Evolutionary conservation across 2,113 vertebrate species (phyloP).

Genomic region (Toxotes chatareus): DNA sequence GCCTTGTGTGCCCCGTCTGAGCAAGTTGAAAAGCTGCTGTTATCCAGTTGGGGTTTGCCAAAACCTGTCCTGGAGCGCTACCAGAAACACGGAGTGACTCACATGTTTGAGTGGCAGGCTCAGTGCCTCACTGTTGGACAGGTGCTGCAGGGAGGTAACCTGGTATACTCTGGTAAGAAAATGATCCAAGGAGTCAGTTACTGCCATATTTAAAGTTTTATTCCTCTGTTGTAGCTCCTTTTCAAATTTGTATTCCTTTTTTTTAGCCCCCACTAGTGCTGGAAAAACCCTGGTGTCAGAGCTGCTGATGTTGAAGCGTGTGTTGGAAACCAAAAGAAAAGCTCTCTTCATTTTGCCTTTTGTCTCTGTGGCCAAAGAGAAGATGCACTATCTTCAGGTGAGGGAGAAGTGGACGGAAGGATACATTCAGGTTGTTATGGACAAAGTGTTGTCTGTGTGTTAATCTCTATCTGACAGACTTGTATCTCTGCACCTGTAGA

Average conservation of each 20-base stretch:
- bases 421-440: not conserved
- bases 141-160: conserved; percentile 93
- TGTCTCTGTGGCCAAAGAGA: conserved; percentile 97
- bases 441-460: not conserved
- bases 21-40: conserved; percentile 88
- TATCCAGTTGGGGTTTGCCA: conserved; percentile 95
- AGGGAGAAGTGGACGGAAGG: not conserved
- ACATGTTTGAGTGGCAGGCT: conserved; percentile 98
- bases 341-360: conserved; percentile 96
- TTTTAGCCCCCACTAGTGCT: conserved; percentile 95
- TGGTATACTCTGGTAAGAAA: conserved; percentile 94
- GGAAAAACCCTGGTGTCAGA: conserved; percentile 98
- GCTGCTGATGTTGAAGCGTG: conserved; percentile 93
- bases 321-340: conserved; percentile 93
- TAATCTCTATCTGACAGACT: not conserved
- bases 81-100: conserved; percentile 88
- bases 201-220: not conserved
- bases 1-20: conserved; percentile 84
- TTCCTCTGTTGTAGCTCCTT: not conserved
- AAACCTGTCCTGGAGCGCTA: conserved; percentile 90
- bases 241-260: not conserved
- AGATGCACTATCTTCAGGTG: conserved; percentile 94
- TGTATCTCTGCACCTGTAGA: conserved; percentile 77
- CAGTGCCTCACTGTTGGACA: conserved; percentile 92
- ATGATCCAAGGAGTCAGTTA: not conserved